Evolutionary conservation across 2,888 invertebrate species (phyloP), one percentile per base, ranked within the genome.

Genomic region (Atethmia centrago): DNA sequence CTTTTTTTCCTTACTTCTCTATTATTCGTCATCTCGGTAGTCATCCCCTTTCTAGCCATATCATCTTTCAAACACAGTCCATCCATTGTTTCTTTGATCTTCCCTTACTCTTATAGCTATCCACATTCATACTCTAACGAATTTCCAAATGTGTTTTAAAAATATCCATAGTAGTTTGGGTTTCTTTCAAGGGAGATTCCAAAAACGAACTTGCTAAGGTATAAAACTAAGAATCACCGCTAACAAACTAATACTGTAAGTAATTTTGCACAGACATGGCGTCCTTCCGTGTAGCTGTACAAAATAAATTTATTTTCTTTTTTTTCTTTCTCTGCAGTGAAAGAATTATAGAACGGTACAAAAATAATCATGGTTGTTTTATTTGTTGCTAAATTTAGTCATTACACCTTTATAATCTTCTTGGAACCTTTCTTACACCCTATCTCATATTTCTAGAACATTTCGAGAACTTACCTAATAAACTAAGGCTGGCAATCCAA

Each of bases 401-500:
- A n/a, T n/a, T n/a, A n/a, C n/a, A n/a, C n/a, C n/a, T n/a, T 28
- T 0, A 12, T 1, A 7, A 42, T 19, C 42, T 42, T 42, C 0
- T 1, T 0, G 0, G 63, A 21, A 47, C 8, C 21, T 21, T 14
- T 9, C 5, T 19, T 16, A 4, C 7, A 25, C 8, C 0, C 2
- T 7, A 21, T 47, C 28, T 21, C 5, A n/a, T 42, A 36, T 14
- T 25, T 36, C 9, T n/a, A 58, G 5, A 40, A 36, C 3, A n/a
- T 21, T 8, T 49, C 5, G 1, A 36, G 0, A 14, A 76, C 95
- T 94, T 77, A 96, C 96, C 96, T 63, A 96, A 88, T 89, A 98
- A 97, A 84, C 98, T 98, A 63, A 98, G 95, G 87, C 98, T 98
- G 31, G 98, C 98, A 45, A 98, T 97, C 98, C 98, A 98, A 79